Percentiles rank a stretch among this genome's conserved stretches.
phyloP scores from a whole-genome alignment of 2,888 invertebrate genomes.

The Lutraria lutraria region DNA sequence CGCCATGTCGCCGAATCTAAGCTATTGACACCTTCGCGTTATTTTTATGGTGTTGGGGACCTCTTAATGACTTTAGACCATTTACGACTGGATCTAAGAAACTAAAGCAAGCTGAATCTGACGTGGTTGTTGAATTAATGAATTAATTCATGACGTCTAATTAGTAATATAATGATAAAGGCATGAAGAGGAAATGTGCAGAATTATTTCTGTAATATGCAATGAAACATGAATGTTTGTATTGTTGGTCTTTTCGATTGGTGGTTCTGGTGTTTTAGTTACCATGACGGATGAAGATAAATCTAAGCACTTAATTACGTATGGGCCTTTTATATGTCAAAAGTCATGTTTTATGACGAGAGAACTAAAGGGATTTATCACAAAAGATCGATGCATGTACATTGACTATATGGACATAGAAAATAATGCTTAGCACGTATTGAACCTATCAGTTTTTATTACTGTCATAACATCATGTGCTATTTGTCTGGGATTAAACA shows the following conservation, averaged over 20 bases:
- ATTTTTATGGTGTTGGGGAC: not conserved
- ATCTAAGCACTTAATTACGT: too few relatives aligned
- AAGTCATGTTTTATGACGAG: too few relatives aligned
- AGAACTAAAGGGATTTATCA: too few relatives aligned
- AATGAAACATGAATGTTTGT: not conserved
- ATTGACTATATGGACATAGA: too few relatives aligned
- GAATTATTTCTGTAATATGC: not conserved
- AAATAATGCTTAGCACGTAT: too few relatives aligned
- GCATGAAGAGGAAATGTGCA: not conserved
- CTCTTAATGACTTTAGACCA: not conserved
- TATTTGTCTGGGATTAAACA: too few relatives aligned
- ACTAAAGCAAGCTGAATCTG: not conserved
- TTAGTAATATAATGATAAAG: not conserved
- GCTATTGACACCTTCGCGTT: not conserved
- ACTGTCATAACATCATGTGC: too few relatives aligned
- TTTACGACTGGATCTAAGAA: not conserved
- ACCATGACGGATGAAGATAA: not conserved
- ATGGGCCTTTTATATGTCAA: too few relatives aligned
- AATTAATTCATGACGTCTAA: not conserved
- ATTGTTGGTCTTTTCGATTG: not conserved
- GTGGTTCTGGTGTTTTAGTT: not conserved
- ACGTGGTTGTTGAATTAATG: not conserved
- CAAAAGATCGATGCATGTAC: too few relatives aligned
- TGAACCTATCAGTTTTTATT: too few relatives aligned
- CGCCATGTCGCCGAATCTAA: not conserved